Base-by-base conservation (phyloP, 2,888 invertebrate species). In the Elegia similella region DNA sequence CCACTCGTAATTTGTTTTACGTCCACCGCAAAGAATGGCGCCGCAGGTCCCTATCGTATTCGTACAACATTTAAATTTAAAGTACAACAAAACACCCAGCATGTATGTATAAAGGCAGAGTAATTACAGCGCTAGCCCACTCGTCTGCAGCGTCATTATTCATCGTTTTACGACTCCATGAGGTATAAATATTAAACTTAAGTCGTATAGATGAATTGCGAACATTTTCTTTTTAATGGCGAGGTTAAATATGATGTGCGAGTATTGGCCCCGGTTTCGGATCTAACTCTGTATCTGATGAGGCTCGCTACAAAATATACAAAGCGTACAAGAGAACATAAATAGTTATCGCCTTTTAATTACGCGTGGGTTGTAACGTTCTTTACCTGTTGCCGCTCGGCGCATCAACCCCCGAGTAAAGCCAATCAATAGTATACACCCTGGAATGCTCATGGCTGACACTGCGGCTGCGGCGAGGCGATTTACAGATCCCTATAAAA, bases 401-500 rank as follows among this genome's bases (percentile, higher is more conserved):
- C 71, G 63, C 66, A 70, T 72, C 69, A 72, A 71, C 72, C 69
- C 70, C 61, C 60, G 46, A 52, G 46, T 57, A 47, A 50, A 46
- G 59, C 64, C 59, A 65, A 67, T 74, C 74, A 69, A 77, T 75
- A 68, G 69, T 73, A 48, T 67, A 70, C 68, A 65, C 67, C 16
- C 60, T 77, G 87, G 90, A 90, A 89, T 90, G 89, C 83, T 82
- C 83, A 82, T 86, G 84, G 82, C 84, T 82, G 80, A 84, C 84
- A 86, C 84, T 75, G 86, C 86, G n/a, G n/a, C 23, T 23, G 23
- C 87, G 88, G 79, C 86, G 82, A 86, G 88, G 79, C 88, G 82
- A 87, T 91, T 91, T 90, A 91, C 89, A 80, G 90, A 82, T 87
- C 84, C 80, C 89, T 88, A 91, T 91, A 91, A 91, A 91, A 88